phyloP scores from a whole-genome alignment of 2,888 invertebrate genomes.

The Hemaris fuciformis region DNA sequence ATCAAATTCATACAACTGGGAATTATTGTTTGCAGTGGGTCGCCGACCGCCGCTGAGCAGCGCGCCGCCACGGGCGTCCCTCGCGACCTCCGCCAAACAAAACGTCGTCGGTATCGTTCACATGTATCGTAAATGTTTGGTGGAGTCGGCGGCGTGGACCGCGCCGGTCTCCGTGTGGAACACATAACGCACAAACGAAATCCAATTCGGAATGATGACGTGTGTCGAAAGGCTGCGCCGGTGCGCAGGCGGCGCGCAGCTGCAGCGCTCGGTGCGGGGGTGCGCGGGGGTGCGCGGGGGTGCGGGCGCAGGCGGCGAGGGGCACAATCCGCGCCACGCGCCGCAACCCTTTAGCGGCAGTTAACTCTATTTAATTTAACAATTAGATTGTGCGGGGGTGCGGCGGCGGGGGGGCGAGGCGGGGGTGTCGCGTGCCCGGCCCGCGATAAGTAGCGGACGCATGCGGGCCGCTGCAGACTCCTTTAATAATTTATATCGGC shows the following conservation, averaged over 20 bases:
- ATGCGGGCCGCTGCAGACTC: conserved; percentile 36
- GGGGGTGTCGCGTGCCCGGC: conserved; percentile 16
- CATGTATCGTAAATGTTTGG: background rate
- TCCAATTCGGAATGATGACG: conserved; percentile 46
- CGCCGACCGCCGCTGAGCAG: background rate
- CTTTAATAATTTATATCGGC: conserved; percentile 43
- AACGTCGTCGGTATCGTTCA: too few relatives aligned
- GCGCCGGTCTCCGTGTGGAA: conserved; percentile 12
- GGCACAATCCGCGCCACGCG: conserved; percentile 40
- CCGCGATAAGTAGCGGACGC: conserved; percentile 17
- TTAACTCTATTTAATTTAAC: conserved; percentile 58
- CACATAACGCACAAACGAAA: conserved; percentile 46
- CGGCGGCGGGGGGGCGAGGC: conserved; percentile 28
- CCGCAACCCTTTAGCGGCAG: conserved; percentile 55
- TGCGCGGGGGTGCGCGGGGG: conserved; percentile 16
- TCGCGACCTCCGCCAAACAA: background rate
- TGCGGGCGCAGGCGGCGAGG: conserved; percentile 16
- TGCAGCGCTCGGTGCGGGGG: conserved; percentile 21
- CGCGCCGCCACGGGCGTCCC: background rate
- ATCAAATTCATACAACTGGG: background rate
- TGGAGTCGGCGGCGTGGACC: background rate
- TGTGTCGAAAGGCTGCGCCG: conserved; percentile 32
- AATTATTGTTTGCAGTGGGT: background rate
- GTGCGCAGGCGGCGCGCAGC: conserved; percentile 30
- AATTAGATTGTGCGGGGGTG: conserved; percentile 26